These are phyloP conservation scores for Drosophila pallidifrons DNA, from an alignment of 1,140 invertebrate species.

Conservation along the genomic window DNA sequence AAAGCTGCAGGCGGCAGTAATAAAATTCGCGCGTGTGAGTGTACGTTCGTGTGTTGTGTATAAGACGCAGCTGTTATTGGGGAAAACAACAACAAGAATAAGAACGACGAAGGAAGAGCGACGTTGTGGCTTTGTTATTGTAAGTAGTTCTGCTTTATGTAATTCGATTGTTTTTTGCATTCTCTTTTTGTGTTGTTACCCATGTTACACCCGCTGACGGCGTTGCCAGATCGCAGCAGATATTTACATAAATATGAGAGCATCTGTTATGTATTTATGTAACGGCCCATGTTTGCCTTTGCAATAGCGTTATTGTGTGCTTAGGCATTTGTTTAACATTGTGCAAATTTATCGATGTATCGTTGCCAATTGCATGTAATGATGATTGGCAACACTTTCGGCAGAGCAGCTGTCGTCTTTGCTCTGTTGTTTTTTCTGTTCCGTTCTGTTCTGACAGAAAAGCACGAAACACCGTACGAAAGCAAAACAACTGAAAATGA, in stretches of 20 bases:
- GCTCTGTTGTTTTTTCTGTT: constrained; percentile 42
- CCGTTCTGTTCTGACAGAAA: constrained; percentile 34
- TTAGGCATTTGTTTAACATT: constrained; percentile 22
- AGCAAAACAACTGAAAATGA: constrained; percentile 76
- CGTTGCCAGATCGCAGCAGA: constrained; percentile 57
- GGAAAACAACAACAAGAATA: constrained; percentile 25
- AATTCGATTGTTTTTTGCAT: constrained; percentile 60
- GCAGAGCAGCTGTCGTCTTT: constrained; percentile 55
- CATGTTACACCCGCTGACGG: constrained; percentile 10
- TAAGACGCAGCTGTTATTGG: constrained; percentile 37
- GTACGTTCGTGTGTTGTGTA: not conserved
- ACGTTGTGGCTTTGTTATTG: constrained; percentile 56
- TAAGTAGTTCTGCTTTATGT: constrained; percentile 72
- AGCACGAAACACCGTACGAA: constrained; percentile 70
- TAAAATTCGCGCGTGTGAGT: constrained; percentile 14
- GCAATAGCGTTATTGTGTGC: not conserved
- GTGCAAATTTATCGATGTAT: constrained; percentile 61
- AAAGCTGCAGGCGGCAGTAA: constrained; percentile 1
- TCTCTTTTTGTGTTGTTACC: constrained; percentile 15
- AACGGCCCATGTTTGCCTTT: not conserved
- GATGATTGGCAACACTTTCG: constrained; percentile 50
- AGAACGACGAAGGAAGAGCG: constrained; percentile 33
- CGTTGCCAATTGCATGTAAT: constrained; percentile 29
- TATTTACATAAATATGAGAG: constrained; percentile 13
- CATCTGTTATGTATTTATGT: constrained; percentile 17